A percentile compares a stretch with the other conserved stretches of the same genome.
Evolutionary conservation across 2,797 vertebrate genomes (phyloP).

Genomic region (Phataginus tricuspis): DNA sequence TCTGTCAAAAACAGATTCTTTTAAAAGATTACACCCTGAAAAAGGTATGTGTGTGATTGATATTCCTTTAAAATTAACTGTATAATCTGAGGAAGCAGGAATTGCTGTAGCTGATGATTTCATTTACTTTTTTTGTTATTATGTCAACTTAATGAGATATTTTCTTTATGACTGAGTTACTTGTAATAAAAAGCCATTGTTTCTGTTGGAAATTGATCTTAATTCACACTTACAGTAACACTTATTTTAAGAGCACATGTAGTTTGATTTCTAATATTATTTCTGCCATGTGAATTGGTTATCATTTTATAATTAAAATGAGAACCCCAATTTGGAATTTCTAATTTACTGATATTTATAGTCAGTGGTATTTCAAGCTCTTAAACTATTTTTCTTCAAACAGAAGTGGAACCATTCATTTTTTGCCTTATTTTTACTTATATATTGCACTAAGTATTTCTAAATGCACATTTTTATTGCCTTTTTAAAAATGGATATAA

Average conservation of each 20-base stretch:
- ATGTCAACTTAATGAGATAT: neutral
- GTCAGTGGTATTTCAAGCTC: neutral
- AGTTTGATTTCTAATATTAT: constrained; percentile 1
- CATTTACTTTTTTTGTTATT: neutral
- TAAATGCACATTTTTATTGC: neutral
- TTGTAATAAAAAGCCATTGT: neutral
- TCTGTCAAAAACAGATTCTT: constrained; percentile 98
- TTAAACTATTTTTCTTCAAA: neutral
- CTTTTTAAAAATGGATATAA: neutral
- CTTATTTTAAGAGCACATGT: neutral
- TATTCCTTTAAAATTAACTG: neutral
- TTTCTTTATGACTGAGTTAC: neutral
- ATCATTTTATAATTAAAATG: constrained; percentile 34
- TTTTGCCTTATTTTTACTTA: neutral
- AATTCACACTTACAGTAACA: neutral
- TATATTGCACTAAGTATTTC: neutral
- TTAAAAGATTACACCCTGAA: constrained; percentile 97
- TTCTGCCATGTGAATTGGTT: neutral
- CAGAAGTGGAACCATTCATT: neutral
- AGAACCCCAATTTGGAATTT: neutral
- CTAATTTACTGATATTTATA: neutral
- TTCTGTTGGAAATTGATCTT: constrained; percentile 41
- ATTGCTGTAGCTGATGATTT: neutral
- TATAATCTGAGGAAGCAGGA: neutral
- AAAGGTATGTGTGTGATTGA: constrained; percentile 90